phyloP scores from a whole-genome alignment of 1,140 invertebrate species.

The Periplaneta americana region DNA sequence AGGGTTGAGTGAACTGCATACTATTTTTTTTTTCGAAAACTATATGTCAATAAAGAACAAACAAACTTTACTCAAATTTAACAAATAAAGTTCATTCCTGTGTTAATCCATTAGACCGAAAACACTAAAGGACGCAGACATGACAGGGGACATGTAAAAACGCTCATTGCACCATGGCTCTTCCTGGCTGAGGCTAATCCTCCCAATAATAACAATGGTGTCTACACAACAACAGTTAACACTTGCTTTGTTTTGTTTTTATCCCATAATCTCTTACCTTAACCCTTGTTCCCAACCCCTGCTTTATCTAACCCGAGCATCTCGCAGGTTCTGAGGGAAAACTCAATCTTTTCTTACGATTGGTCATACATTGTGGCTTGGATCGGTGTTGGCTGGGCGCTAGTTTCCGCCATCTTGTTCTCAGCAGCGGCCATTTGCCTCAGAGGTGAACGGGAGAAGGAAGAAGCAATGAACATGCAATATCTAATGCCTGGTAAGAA shows the following conservation, averaged over 20 bases:
- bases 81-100: no score
- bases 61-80: no score
- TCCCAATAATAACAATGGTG: neutral
- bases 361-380: conserved; percentile 95
- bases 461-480: conserved; percentile 94
- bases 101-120: no score
- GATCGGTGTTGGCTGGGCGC: conserved; percentile 85
- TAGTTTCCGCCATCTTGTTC: conserved; percentile 85
- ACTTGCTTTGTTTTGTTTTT: conserved; percentile 8
- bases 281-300: neutral
- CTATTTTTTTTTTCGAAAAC: no score
- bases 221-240: conserved; percentile 5
- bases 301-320: conserved; percentile 6
- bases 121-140: no score
- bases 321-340: conserved; percentile 73
- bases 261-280: neutral
- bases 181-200: neutral
- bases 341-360: conserved; percentile 82
- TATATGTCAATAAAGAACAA: no score
- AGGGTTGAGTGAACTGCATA: no score
- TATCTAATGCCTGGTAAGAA: conserved; percentile 92
- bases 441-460: conserved; percentile 83
- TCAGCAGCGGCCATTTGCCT: conserved; percentile 89
- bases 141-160: no score
- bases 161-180: neutral